Base-by-base conservation (phyloP, 2,888 invertebrate genomes). In the Sphecodes monilicornis region DNA sequence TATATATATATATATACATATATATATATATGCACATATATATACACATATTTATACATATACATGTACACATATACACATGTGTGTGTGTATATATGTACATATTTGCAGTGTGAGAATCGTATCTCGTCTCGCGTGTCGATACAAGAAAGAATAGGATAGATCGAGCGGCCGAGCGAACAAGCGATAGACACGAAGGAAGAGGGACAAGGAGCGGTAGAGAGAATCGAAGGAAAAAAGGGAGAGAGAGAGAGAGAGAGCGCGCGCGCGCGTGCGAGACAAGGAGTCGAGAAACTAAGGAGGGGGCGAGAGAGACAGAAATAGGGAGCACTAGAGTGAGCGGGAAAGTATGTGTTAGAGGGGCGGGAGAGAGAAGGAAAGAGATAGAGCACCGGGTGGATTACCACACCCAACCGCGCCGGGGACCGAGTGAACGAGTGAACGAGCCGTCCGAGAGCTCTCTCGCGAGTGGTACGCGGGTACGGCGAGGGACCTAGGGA, bases 351-450 rank as follows among this genome's bases (percentile, higher is more conserved):
- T 13, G 57, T 29, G 16, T 16, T 43, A 43, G 57, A 60, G 26
- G 26, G 57, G 26, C 29, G 46, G 5, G 71, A 57, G 76, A 29
- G 81, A 39, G 78, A 77, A 66, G 72, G 88, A 88, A 88, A 81
- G 88, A 90, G 89, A 89, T 76, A 85, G 89, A 89, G 89, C 89
- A 90, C 90, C 91, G 92, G 66, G 91, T 92, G 93, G 92, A 92
- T 94, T 93, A 94, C 94, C 94, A 94, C 94, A 94, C 94, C 94
- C 94, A 94, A 94, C 92, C 92, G 91, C 90, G 90, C 91, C 91
- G 92, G 90, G 90, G 90, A 91, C 88, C 80, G 87, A 86, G 85
- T 86, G 85, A 86, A 86, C 91, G 91, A 92, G 91, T 89, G 91
- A 91, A 90, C 92, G 91, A 91, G 90, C 87, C 89, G 88, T 89